A percentile compares a stretch with the other conserved stretches of the same genome.
Evolutionary conservation across 2,797 vertebrate genomes (phyloP).

Genomic region (Coregonus ussuriensis): DNA sequence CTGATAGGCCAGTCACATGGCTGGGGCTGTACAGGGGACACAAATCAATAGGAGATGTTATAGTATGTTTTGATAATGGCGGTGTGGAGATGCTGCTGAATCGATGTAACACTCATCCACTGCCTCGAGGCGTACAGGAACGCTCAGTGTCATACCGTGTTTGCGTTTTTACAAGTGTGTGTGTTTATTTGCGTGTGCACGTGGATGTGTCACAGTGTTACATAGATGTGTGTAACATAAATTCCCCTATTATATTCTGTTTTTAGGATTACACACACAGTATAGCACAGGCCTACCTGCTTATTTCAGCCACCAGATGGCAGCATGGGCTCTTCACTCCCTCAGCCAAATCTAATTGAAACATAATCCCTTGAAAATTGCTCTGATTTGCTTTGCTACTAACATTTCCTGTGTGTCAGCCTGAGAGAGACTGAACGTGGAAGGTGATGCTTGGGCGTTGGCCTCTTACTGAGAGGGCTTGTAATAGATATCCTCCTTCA

Average conservation of each 20-base stretch:
- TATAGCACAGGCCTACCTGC: neutral
- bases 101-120: slow-evolving; percentile 48
- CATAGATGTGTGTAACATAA: neutral
- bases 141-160: slow-evolving; percentile 7
- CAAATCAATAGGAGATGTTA: slow-evolving; percentile 52
- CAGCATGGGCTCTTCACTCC: slow-evolving; percentile 57
- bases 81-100: slow-evolving; percentile 45
- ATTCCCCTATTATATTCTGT: neutral
- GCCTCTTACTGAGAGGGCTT: neutral
- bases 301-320: slow-evolving; percentile 59
- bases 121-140: slow-evolving; percentile 15
- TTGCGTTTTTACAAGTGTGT: neutral
- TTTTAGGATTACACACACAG: no score
- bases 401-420: neutral
- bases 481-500: neutral
- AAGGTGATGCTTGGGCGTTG: neutral
- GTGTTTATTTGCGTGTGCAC: neutral
- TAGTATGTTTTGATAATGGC: slow-evolving; percentile 35
- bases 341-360: neutral
- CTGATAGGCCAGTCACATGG: slow-evolving; percentile 42
- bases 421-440: neutral
- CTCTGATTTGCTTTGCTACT: neutral
- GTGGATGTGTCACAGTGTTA: neutral
- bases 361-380: slow-evolving; percentile 13
- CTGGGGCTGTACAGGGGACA: slow-evolving; percentile 16